Evolutionary conservation across 1,140 invertebrate species (phyloP).

Genomic region (Watersipora subatra): DNA sequence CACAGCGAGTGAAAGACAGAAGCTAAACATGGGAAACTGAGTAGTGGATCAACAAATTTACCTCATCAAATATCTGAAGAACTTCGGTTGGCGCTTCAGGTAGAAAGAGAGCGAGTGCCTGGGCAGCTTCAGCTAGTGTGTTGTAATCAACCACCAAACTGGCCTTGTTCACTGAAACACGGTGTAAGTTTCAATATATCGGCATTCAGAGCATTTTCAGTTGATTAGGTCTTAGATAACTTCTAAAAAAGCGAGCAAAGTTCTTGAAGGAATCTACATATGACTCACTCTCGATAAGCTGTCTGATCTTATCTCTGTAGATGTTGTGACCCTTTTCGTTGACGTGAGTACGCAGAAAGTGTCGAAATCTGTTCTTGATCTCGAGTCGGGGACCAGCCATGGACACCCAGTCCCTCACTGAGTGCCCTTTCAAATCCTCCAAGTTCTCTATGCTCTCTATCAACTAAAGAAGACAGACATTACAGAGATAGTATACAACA

Average conservation of each 20-base stretch:
- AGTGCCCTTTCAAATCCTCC: slow-evolving; percentile 80
- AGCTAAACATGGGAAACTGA: too few relatives aligned
- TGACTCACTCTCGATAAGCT: slow-evolving; percentile 72
- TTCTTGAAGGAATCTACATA: too few relatives aligned
- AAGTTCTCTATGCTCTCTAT: slow-evolving; percentile 95
- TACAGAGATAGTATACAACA: too few relatives aligned
- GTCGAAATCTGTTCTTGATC: slow-evolving; percentile 91
- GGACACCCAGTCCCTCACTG: slow-evolving; percentile 84
- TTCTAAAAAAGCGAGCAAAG: too few relatives aligned
- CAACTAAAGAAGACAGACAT: slow-evolving; percentile 46
- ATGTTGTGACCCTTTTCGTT: slow-evolving; percentile 74
- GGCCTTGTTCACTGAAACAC: slow-evolving; percentile 47
- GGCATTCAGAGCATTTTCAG: too few relatives aligned
- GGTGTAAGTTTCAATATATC: background rate
- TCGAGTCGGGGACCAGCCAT: slow-evolving; percentile 90
- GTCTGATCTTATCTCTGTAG: slow-evolving; percentile 79
- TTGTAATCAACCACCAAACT: slow-evolving; percentile 90
- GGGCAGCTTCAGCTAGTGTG: slow-evolving; percentile 71
- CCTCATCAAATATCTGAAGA: slow-evolving; percentile 85
- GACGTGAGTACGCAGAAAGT: slow-evolving; percentile 77
- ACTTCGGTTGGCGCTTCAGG: slow-evolving; percentile 94
- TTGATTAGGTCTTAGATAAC: too few relatives aligned
- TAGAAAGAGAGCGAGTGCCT: slow-evolving; percentile 86
- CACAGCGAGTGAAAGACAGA: too few relatives aligned
- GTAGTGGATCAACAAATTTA: too few relatives aligned